These are phyloP conservation scores for Drosophila leontia DNA, from an alignment of 1,140 invertebrate genomes.

Conservation along the genomic window DNA sequence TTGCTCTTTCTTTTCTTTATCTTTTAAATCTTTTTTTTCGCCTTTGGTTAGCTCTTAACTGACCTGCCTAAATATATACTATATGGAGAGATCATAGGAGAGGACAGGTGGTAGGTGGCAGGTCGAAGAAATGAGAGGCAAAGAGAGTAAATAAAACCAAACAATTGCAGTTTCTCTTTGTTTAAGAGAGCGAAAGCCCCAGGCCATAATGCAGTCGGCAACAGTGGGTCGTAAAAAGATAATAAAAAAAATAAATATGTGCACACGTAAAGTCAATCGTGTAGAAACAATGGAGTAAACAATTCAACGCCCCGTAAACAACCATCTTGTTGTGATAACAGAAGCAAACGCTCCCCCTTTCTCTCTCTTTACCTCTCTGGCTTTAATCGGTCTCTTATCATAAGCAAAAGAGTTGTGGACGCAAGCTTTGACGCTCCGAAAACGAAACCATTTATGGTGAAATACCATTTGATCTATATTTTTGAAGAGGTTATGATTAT, in stretches of 20 bases:
- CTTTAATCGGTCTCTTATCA: slow-evolving; percentile 11
- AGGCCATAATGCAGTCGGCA: slow-evolving; percentile 13
- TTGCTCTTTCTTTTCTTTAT: slow-evolving; percentile 1
- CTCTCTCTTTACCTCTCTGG: background rate
- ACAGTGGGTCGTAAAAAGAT: slow-evolving; percentile 22
- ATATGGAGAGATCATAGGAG: slow-evolving; percentile 8
- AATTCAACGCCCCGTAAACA: slow-evolving; percentile 22
- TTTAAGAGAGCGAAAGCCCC: background rate
- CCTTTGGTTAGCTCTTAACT: slow-evolving; percentile 28
- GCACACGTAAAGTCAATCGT: slow-evolving; percentile 6
- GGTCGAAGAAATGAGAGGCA: background rate
- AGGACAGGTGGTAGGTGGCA: background rate
- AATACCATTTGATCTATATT: slow-evolving; percentile 19
- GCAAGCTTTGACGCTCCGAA: slow-evolving; percentile 4
- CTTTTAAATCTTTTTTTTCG: background rate
- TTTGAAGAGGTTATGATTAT: background rate
- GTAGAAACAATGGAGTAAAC: slow-evolving; percentile 17
- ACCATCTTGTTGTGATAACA: slow-evolving; percentile 27
- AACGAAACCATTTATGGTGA: slow-evolving; percentile 16
- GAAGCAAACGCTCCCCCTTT: background rate
- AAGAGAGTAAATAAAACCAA: slow-evolving; percentile 11
- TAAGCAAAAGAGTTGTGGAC: background rate
- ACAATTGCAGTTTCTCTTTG: slow-evolving; percentile 4
- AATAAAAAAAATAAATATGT: slow-evolving; percentile 8
- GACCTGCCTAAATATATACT: slow-evolving; percentile 38